Evolutionary conservation across 2,797 vertebrate genomes (phyloP), one percentile per base, ranked within the genome.

Genomic region (Erpetoichthys calabaricus): DNA sequence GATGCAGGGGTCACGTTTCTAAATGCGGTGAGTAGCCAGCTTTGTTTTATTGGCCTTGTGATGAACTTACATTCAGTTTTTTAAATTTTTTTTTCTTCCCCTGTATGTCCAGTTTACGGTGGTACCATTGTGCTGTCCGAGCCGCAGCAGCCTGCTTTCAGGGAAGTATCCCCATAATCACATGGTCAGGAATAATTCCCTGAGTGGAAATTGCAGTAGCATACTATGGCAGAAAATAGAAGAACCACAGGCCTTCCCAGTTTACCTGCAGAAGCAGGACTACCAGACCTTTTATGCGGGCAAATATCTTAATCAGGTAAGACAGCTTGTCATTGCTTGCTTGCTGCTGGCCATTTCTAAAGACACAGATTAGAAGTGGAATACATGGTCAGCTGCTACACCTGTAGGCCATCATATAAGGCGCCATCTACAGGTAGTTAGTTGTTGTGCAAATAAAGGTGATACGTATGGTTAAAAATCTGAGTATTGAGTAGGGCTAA

Each of bases 201-300:
- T 84, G 63, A 68, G 67, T 0, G 86, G 86, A 5, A 88, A 87
- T 79, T 89, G 86, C 71, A 87, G 86, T 70, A 84, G 86, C 57
- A 3, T 10, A 0, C 62, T 43, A 7, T 89, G 86, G 86, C 84
- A 84, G 76, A 73, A 73, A 51, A 78, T 73, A 1, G 72, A 74
- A 0, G 86, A 89, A 67, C 3, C 67, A 4, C 44, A 51, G 8
- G 75, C 82, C 45, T 81, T 89, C 65, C 80, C 84, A 0, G 3
- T 79, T 58, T 78, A 74, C 71, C 83, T 89, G 66, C 86, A 86
- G 55, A 64, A 56, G 45, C 62, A 63, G 1, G 60, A 57, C 4
- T 89, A 88, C 73, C 81, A 85, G 76, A 89, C 86, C 1, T 88
- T 89, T 72, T 89, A 77, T 8, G 82, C 76, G 1, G 86, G 86